These are phyloP conservation scores for Amphipyra tragopoginis DNA, from an alignment of 2,888 invertebrate species.

Conservation along the genomic window DNA sequence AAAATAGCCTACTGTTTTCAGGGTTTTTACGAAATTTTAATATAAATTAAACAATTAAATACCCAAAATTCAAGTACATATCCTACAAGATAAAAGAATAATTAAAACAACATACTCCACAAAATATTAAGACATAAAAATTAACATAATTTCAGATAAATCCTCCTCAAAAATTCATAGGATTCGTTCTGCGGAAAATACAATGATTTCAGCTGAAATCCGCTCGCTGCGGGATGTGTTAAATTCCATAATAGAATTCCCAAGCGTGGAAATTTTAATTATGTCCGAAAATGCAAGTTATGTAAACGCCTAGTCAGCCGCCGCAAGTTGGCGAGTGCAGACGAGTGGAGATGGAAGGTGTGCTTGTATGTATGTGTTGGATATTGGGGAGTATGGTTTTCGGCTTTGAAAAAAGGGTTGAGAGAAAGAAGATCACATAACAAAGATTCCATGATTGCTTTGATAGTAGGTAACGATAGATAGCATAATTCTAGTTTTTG, in stretches of 20 bases:
- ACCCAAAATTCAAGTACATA: too few species aligned
- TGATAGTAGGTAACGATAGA: too few species aligned
- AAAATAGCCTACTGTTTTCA: too few species aligned
- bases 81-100: not conserved
- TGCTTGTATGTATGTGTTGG: constrained; percentile 11
- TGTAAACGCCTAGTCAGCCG: constrained; percentile 66
- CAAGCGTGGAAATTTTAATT: constrained; percentile 73
- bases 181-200: constrained; percentile 38
- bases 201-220: constrained; percentile 51
- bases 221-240: constrained; percentile 55
- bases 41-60: too few species aligned
- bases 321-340: constrained; percentile 45
- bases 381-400: not conserved
- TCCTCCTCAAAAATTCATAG: constrained; percentile 39
- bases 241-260: constrained; percentile 72
- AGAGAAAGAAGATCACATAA: too few species aligned
- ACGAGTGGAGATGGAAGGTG: constrained; percentile 38
- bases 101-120: not conserved
- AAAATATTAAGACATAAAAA: constrained; percentile 10
- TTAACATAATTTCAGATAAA: constrained; percentile 21
- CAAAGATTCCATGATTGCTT: too few species aligned
- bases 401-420: too few species aligned
- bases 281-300: constrained; percentile 72
- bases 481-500: too few species aligned
- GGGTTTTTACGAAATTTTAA: too few species aligned